These are phyloP conservation scores for Drosophila pseudoobscura DNA, from an alignment of 1,140 invertebrate species.

Conservation along the genomic window DNA sequence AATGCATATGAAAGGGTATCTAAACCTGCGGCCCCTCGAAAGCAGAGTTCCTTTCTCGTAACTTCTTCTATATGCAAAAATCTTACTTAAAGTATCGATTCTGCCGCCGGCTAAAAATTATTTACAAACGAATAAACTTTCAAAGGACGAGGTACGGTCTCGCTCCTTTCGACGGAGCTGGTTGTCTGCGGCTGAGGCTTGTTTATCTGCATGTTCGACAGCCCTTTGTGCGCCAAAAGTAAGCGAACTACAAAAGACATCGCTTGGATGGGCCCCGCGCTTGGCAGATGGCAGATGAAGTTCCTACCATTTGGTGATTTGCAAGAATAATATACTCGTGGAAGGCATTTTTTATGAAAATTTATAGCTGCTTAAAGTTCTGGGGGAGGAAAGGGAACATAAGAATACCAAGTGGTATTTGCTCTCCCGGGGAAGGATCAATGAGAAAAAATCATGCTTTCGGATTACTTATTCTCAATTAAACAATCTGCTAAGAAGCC, in stretches of 20 bases:
- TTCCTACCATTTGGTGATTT: conserved; percentile 35
- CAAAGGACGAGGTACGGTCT: conserved; percentile 20
- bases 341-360: too few species aligned
- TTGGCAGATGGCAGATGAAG: conserved; percentile 1
- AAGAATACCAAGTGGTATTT: too few species aligned
- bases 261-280: conserved; percentile 5
- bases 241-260: conserved; percentile 47
- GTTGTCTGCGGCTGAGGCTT: conserved; percentile 58
- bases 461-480: too few species aligned
- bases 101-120: conserved; percentile 73
- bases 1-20: too few species aligned
- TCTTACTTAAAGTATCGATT: conserved; percentile 78
- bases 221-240: conserved; percentile 42
- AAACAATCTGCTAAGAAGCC: too few species aligned
- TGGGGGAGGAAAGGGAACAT: too few species aligned
- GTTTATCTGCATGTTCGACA: conserved; percentile 61
- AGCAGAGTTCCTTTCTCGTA: too few species aligned
- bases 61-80: conserved; percentile 59
- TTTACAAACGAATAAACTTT: conserved; percentile 79
- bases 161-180: conserved; percentile 21
- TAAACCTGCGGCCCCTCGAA: too few species aligned
- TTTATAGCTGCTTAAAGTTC: too few species aligned
- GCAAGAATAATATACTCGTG: conserved; percentile 12
- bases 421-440: too few species aligned
- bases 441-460: too few species aligned